Conservation (phyloP, 2,888 invertebrate species). For the Drosophila austrosaltans region DNA sequence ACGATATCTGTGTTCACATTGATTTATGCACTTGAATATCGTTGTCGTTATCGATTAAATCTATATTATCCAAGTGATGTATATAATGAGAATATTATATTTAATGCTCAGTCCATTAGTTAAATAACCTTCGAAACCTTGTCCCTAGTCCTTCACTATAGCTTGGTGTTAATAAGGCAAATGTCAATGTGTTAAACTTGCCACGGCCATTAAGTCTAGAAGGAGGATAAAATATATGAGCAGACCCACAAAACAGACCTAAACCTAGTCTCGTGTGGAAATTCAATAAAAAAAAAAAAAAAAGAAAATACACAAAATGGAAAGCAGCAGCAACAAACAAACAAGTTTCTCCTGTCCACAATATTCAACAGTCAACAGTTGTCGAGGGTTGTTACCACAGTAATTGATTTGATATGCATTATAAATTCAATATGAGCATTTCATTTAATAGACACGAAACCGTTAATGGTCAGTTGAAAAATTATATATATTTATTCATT, state of each 20-base stretch:
- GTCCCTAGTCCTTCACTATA: slow-evolving; percentile 14
- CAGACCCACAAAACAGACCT: slow-evolving; percentile 35
- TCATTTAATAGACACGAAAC: not conserved
- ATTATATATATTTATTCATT: no score
- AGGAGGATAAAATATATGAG: not conserved
- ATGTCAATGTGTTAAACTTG: slow-evolving; percentile 60
- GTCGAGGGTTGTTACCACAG: slow-evolving; percentile 36
- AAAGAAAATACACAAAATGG: slow-evolving; percentile 21
- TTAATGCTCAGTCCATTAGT: slow-evolving; percentile 58
- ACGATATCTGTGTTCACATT: slow-evolving; percentile 18
- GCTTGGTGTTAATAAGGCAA: slow-evolving; percentile 54
- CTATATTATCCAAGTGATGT: slow-evolving; percentile 48
- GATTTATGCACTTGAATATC: slow-evolving; percentile 29
- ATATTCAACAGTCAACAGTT: slow-evolving; percentile 56
- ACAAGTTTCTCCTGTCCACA: slow-evolving; percentile 11
- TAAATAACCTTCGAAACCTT: slow-evolving; percentile 40
- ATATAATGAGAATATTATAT: slow-evolving; percentile 62
- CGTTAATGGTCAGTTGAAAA: no score
- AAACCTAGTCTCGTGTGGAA: slow-evolving; percentile 53
- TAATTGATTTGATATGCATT: slow-evolving; percentile 8
- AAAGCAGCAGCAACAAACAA: slow-evolving; percentile 2
- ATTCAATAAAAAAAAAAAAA: slow-evolving; percentile 51
- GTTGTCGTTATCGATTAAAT: slow-evolving; percentile 50
- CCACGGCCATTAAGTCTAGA: slow-evolving; percentile 16
- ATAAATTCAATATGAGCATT: not conserved